Conservation (phyloP, 2,888 invertebrate species). For the Antheraea assamensis region DNA sequence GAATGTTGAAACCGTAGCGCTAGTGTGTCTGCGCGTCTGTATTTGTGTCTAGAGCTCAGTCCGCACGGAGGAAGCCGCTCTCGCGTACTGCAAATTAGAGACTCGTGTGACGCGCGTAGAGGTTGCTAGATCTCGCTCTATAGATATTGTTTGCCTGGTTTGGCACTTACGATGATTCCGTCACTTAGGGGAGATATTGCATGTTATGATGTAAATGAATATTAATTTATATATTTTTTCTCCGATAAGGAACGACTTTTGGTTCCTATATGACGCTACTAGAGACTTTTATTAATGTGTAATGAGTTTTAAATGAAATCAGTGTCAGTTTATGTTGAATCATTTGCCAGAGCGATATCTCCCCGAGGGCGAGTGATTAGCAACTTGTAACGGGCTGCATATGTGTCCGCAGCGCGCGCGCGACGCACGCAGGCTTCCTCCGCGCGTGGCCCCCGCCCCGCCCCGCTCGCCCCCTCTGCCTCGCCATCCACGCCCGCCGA, state of each 20-base stretch:
- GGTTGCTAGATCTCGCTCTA: conserved; percentile 22
- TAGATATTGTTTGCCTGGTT: conserved; percentile 2
- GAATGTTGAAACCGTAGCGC: background rate
- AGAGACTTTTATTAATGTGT: background rate
- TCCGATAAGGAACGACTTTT: no score
- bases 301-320: background rate
- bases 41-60: conserved; percentile 13
- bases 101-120: conserved; percentile 22
- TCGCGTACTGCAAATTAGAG: conserved; percentile 16
- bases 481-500: conserved; percentile 49
- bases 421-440: conserved; percentile 55
- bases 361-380: background rate
- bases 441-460: conserved; percentile 16
- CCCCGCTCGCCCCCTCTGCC: conserved; percentile 45
- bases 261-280: no score
- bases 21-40: background rate
- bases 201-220: background rate
- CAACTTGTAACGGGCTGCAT: conserved; percentile 15
- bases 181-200: conserved; percentile 13
- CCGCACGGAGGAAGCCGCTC: conserved; percentile 48
- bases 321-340: background rate
- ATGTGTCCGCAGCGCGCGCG: conserved; percentile 45
- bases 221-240: background rate
- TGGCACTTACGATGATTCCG: background rate
- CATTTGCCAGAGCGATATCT: background rate